Conservation (phyloP, 2,113 vertebrate species). For the Symphodus melops region DNA sequence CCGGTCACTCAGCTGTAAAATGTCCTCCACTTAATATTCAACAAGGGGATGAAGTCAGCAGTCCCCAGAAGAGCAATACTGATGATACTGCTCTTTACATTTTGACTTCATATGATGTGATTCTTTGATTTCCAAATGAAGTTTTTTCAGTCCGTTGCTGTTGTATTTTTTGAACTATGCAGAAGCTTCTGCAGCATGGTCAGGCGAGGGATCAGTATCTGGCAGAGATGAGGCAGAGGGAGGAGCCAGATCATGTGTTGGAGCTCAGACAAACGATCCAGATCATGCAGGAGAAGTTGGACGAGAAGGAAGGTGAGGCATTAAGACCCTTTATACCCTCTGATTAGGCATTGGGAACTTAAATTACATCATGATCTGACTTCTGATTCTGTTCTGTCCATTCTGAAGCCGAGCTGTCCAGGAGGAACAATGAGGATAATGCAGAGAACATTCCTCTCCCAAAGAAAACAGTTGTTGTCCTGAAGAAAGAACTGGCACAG, state of each 20-base stretch:
- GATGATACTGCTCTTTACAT: background rate
- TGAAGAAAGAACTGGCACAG: constrained; percentile 82
- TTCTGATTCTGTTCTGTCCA: constrained; percentile 13
- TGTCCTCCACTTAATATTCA: constrained; percentile 15
- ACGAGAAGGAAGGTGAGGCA: constrained; percentile 78
- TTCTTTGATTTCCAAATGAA: background rate
- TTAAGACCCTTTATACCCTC: constrained; percentile 5
- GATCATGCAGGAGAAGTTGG: constrained; percentile 82
- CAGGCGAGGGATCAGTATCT: constrained; percentile 78
- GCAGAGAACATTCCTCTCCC: constrained; percentile 56
- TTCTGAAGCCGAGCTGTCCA: constrained; percentile 74
- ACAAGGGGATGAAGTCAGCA: constrained; percentile 22
- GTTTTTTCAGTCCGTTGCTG: background rate
- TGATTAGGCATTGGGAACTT: constrained; percentile 16
- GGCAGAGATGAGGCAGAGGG: constrained; percentile 66
- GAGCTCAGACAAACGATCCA: constrained; percentile 83
- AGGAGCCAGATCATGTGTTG: constrained; percentile 69
- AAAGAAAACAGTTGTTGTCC: constrained; percentile 70
- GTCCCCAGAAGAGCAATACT: background rate
- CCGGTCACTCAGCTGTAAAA: constrained; percentile 27
- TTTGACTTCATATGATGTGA: constrained; percentile 10
- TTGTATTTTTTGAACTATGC: constrained; percentile 52
- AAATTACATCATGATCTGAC: background rate
- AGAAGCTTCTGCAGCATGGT: constrained; percentile 82
- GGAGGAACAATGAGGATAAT: constrained; percentile 68